These are phyloP conservation scores for Lepeophtheirus salmonis DNA, from an alignment of 1,140 invertebrate genomes.

Conservation along the genomic window DNA sequence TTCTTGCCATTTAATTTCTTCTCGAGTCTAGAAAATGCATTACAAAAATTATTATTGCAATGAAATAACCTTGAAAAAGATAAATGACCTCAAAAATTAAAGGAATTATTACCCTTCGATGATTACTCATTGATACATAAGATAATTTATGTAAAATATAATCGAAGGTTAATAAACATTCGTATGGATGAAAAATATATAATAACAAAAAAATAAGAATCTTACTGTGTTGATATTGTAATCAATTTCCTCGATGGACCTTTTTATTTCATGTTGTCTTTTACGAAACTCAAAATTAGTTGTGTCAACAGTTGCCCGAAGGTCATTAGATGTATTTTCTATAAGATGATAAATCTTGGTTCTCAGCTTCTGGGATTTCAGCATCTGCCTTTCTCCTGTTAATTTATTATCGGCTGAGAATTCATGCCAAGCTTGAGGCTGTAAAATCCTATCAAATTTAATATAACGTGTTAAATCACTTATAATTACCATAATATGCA, in stretches of 20 bases:
- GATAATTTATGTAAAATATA: background rate
- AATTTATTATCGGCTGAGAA: slow-evolving; percentile 12
- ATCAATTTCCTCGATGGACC: slow-evolving; percentile 16
- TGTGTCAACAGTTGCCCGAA: slow-evolving; percentile 5
- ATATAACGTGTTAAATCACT: too few relatives aligned
- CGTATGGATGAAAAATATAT: too few relatives aligned
- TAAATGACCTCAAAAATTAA: background rate
- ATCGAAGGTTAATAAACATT: background rate
- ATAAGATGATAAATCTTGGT: slow-evolving; percentile 13
- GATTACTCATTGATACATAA: background rate
- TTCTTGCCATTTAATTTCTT: slow-evolving; percentile 13
- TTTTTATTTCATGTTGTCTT: slow-evolving; percentile 12
- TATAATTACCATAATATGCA: too few relatives aligned
- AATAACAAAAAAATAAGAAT: too few relatives aligned
- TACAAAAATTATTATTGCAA: background rate
- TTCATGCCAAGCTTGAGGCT: slow-evolving; percentile 13
- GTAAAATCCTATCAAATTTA: slow-evolving; percentile 15
- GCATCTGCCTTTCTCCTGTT: background rate
- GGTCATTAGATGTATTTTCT: slow-evolving; percentile 17
- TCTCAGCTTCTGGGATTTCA: slow-evolving; percentile 10
- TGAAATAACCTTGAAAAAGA: background rate
- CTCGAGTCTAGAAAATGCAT: background rate
- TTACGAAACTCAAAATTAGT: slow-evolving; percentile 18
- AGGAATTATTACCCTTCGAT: background rate
- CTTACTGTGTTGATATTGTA: slow-evolving; percentile 16